Evolutionary conservation across 2,888 invertebrate species (phyloP).

Genomic region (Dicyrtomina minuta): DNA sequence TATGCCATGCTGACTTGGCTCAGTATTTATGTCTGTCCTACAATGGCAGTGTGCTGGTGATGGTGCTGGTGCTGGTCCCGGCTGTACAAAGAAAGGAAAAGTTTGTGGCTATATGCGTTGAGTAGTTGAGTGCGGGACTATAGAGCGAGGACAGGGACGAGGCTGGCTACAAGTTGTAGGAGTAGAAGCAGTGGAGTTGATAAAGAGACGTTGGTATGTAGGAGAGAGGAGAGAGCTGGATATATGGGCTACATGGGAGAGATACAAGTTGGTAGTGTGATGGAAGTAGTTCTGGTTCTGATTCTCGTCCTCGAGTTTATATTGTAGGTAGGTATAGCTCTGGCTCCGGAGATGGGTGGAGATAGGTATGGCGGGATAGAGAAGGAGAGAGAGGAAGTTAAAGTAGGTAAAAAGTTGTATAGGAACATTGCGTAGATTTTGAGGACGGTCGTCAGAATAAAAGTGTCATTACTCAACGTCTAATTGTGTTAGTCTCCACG

Average conservation of each 20-base stretch:
- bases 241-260: constrained; percentile 20
- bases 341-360: background rate
- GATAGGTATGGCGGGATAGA: no score
- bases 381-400: constrained; percentile 18
- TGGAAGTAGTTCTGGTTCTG: background rate
- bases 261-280: background rate
- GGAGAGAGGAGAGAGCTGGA: no score
- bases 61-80: no score
- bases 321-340: background rate
- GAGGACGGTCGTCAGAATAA: constrained; percentile 42
- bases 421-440: constrained; percentile 12
- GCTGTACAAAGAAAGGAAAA: constrained; percentile 10
- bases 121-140: constrained; percentile 4
- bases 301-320: background rate
- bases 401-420: constrained; percentile 19
- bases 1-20: no score
- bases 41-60: no score
- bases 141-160: background rate
- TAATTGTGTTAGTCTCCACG: constrained; percentile 49
- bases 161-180: constrained; percentile 16
- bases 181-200: constrained; percentile 5
- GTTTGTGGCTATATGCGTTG: no score
- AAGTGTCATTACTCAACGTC: constrained; percentile 50
- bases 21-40: no score
- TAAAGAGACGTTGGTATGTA: constrained; percentile 26